Evolutionary conservation across 2,797 vertebrate genomes (phyloP).

Genomic region (Ctenopoma multispine): DNA sequence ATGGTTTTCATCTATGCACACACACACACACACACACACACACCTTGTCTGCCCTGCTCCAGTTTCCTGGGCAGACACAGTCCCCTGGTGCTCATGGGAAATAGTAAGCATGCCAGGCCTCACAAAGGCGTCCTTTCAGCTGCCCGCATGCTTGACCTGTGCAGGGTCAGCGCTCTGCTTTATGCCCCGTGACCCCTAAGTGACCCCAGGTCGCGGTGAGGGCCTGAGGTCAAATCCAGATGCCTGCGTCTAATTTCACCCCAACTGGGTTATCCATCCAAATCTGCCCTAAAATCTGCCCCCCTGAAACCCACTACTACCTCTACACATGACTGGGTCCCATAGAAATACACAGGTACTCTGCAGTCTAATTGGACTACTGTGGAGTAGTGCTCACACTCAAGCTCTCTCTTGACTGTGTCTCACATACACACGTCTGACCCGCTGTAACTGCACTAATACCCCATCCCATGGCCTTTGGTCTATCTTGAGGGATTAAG

Average conservation of each 20-base stretch:
- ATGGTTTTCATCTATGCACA: constrained; percentile 55
- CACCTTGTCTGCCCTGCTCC: constrained; percentile 70
- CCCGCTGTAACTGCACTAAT: constrained; percentile 81
- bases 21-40: constrained; percentile 40
- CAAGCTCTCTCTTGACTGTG: constrained; percentile 40
- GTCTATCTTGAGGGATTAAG: constrained; percentile 80
- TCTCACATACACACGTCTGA: constrained; percentile 51
- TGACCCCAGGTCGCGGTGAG: constrained; percentile 80
- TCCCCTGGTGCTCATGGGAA: constrained; percentile 87
- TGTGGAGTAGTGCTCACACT: constrained; percentile 60
- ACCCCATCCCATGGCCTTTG: constrained; percentile 74
- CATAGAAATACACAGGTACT: constrained; percentile 62
- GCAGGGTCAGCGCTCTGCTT: constrained; percentile 84
- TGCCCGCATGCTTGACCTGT: constrained; percentile 87
- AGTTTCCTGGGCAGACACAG: constrained; percentile 82
- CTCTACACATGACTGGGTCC: constrained; percentile 63
- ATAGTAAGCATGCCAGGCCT: constrained; percentile 84
- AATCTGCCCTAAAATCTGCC: constrained; percentile 79
- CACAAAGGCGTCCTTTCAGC: constrained; percentile 87
- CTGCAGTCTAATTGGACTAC: constrained; percentile 73
- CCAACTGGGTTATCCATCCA: constrained; percentile 77
- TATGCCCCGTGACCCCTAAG: constrained; percentile 81
- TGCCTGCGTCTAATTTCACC: constrained; percentile 86
- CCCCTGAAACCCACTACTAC: constrained; percentile 48
- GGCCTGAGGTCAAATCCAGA: constrained; percentile 84